These are phyloP conservation scores for Rhinolophus ferrumequinum DNA, from an alignment of 2,113 vertebrate genomes.

Conservation along the genomic window DNA sequence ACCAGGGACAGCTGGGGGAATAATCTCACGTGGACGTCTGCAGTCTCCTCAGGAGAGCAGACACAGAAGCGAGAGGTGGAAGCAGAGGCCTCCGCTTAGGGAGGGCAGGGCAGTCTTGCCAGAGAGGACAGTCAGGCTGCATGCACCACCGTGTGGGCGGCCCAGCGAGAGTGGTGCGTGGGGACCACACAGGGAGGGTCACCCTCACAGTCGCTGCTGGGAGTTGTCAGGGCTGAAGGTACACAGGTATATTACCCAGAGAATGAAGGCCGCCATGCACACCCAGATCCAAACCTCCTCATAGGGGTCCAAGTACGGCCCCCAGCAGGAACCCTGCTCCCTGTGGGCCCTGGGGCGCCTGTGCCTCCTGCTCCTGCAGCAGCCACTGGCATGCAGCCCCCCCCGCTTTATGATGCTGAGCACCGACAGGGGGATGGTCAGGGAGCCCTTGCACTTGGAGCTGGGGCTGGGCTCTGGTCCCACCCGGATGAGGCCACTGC, in stretches of 20 bases:
- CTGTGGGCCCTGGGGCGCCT: neutral
- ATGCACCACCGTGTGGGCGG: fast-evolving
- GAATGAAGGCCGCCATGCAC: neutral
- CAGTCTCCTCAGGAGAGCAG: neutral
- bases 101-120: neutral
- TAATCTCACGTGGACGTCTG: neutral
- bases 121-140: too few species aligned
- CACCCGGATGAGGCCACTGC: fast-evolving
- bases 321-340: neutral
- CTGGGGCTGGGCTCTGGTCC: fast-evolving
- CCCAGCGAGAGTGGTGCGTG: fast-evolving
- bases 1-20: neutral
- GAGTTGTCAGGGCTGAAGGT: neutral
- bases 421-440: neutral
- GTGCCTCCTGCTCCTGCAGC: neutral
- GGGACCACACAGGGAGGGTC: fast-evolving
- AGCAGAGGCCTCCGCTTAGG: neutral
- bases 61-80: neutral
- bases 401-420: neutral
- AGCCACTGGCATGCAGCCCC: neutral
- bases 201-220: neutral
- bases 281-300: slow-evolving; percentile 38
- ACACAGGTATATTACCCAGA: slow-evolving; percentile 29
- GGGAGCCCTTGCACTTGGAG: neutral
- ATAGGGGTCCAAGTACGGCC: fast-evolving